Evolutionary conservation across 2,797 vertebrate species (phyloP), one percentile per base, ranked within the genome.

Genomic region (Microtus agrestis): DNA sequence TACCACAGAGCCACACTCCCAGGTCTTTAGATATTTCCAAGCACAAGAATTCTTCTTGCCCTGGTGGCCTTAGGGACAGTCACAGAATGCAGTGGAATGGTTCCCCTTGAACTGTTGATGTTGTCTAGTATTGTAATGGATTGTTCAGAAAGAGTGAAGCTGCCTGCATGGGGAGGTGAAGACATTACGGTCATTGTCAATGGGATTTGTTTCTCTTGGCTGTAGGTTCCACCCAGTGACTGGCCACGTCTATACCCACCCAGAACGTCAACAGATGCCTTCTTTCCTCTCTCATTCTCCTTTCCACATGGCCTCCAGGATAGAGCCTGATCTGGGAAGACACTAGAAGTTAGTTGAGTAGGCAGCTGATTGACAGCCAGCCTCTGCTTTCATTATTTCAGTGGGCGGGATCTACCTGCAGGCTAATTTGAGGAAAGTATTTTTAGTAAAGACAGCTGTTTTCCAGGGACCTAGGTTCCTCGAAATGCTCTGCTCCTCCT

Each of bases 391-490:
- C 51, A 40, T 88, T 80, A 29, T 94, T 87, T 87, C 37, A 13
- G 6, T 25, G 46, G 65, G 87, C 77, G 82, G 89, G 91, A 91
- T 54, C 82, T 71, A 23, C 87, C 94, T 87, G 76, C 76, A 69
- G 78, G 87, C 48, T 69, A 89, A 94, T 56, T 23, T 31, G 25
- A 87, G 81, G 10, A 69, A 89, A n/a, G 31, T 96, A 93, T 93
- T 95, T 94, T 96, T 96, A 97, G 89, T 23, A 2, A 46, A 86
- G 89, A n/a, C 37, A 17, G 89, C 81, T 87, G 61, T 76, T 94
- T 93, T 93, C 29, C 56, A 40, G 88, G 81, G 81, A 76, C 74
- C 77, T 11, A 11, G 8, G 80, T 96, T 92, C 88, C 90, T 96
- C 87, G 94, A 96, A 87, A 89, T 80, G 46, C 46, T 63, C n/a